Percentiles rank a stretch among this genome's conserved stretches.
phyloP scores from a whole-genome alignment of 2,113 vertebrate species.

The Apodemus sylvaticus region DNA sequence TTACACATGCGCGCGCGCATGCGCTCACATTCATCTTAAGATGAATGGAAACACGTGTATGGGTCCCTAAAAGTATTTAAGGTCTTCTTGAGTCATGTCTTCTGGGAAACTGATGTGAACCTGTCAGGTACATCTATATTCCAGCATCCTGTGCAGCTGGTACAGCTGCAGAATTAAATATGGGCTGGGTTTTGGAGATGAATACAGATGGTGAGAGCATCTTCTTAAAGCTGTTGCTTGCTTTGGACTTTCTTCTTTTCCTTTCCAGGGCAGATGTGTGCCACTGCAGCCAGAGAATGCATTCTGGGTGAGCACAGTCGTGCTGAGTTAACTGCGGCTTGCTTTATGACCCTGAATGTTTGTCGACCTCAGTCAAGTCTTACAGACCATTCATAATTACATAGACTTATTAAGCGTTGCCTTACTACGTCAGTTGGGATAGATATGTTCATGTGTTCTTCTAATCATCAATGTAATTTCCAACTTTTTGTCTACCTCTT shows the following conservation, averaged over 20 bases:
- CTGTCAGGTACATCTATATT: not conserved
- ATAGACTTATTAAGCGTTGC: not conserved
- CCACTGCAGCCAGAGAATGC: not conserved
- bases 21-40: not conserved
- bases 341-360: not conserved
- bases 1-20: not conserved
- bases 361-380: not conserved
- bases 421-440: not conserved
- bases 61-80: not conserved
- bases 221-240: not conserved
- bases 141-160: not conserved
- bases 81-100: not conserved
- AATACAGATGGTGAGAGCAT: not conserved
- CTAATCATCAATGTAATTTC: not conserved
- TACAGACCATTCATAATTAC: not conserved
- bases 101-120: not conserved
- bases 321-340: not conserved
- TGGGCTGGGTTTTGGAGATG: not conserved
- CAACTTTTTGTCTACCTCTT: not conserved
- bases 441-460: not conserved
- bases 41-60: not conserved
- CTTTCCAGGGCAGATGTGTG: not conserved
- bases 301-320: not conserved
- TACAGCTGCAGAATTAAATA: not conserved
- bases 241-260: not conserved